Conservation (phyloP, 2,113 vertebrate species). For the Lampris incognitus region DNA sequence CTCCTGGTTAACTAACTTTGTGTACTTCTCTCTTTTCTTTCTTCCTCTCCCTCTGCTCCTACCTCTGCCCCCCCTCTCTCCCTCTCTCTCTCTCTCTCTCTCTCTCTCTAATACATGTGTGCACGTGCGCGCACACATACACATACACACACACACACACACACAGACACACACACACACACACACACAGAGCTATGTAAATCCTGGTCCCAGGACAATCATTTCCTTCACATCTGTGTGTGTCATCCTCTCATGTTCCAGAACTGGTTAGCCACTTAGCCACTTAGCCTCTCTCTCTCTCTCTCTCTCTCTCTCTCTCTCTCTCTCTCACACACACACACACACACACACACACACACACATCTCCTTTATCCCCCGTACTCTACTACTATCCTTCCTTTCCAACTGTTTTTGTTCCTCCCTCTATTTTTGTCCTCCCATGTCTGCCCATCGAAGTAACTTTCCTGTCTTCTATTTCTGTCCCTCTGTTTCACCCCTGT, state of each 20-base stretch:
- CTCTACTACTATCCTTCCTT: too few relatives aligned
- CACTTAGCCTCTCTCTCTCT: neutral
- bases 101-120: neutral
- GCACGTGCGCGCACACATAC: neutral
- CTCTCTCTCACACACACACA: neutral
- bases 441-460: neutral
- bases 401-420: neutral
- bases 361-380: neutral
- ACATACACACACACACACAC: constrained; percentile 19
- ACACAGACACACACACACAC: constrained; percentile 28
- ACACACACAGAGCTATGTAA: constrained; percentile 22
- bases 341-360: neutral
- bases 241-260: constrained; percentile 19
- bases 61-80: neutral
- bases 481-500: neutral
- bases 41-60: neutral
- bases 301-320: constrained; percentile 8
- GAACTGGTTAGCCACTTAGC: constrained; percentile 26
- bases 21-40: neutral
- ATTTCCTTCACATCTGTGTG: constrained; percentile 40
- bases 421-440: neutral
- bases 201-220: constrained; percentile 40
- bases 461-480: neutral
- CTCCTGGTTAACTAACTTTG: neutral
- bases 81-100: neutral